A percentile compares a stretch with the other conserved stretches of the same genome.
phyloP scores from a whole-genome alignment of 2,888 invertebrate genomes.

The Machimus rusticus region DNA sequence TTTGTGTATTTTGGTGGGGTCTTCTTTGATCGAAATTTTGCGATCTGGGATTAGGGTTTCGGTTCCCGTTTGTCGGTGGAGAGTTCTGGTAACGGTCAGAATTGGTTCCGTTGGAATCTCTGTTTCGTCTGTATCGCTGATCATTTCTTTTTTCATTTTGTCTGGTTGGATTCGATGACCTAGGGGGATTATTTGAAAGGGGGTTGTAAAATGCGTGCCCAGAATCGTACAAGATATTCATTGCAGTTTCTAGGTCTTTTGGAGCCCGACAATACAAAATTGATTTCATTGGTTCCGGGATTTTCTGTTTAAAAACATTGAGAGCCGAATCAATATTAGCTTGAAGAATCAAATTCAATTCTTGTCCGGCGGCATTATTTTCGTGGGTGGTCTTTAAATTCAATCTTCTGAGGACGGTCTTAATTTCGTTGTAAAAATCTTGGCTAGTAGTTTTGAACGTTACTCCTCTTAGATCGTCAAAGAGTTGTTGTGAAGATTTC shows the following conservation, averaged over 20 bases:
- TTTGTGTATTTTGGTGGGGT: background rate
- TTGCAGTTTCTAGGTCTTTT: background rate
- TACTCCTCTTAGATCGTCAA: too few species aligned
- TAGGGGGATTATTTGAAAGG: background rate
- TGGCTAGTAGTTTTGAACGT: background rate
- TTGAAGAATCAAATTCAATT: background rate
- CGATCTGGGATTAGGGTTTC: background rate
- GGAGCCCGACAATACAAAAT: slow-evolving; percentile 4
- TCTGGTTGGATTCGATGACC: background rate
- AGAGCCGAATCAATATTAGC: background rate
- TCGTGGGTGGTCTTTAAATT: too few species aligned
- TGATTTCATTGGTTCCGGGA: slow-evolving; percentile 17
- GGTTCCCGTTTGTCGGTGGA: background rate
- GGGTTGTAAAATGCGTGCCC: background rate
- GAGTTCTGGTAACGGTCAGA: background rate
- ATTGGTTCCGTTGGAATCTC: background rate
- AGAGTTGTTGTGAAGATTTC: too few species aligned
- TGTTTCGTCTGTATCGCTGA: background rate
- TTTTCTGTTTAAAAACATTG: background rate
- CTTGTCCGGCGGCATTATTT: background rate
- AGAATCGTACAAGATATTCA: background rate
- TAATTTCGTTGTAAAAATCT: background rate
- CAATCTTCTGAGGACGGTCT: background rate
- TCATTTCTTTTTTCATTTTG: background rate
- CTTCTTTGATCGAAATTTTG: too few species aligned